Evolutionary conservation across 2,797 vertebrate genomes (phyloP), one percentile per base, ranked within the genome.

Genomic region (Sarcoramphus papa): DNA sequence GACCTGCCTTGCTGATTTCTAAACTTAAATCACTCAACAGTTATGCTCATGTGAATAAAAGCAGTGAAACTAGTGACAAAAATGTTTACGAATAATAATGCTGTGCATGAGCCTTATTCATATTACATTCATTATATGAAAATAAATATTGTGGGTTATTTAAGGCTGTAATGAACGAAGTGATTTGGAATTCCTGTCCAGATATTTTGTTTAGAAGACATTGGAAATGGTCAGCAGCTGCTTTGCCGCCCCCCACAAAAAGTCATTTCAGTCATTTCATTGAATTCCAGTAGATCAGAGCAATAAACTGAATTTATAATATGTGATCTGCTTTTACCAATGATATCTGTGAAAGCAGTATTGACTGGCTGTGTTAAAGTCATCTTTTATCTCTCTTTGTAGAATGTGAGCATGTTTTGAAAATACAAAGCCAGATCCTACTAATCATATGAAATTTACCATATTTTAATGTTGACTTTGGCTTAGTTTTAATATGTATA

Each of bases 251-350:
- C 43, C 47, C 51, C 73, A n/a, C 56, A 64, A 87, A 88, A 96
- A 90, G 73, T 86, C 1, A 70, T 88, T 92, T 83, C 54, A 69
- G 65, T 74, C 47, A 83, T 94, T 91, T 82, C 69, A 88, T 78
- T 93, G 85, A 85, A 94, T 96, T 96, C 74, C 67, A 73, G 80
- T 92, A 88, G 85, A 96, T 87, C 93, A 96, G 69, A 94, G 77
- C 77, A 95, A 93, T 95, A 95, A 94, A 93, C 83, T 87, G 92
- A 89, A 95, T 96, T 96, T 94, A 88, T 81, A 96, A 96, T 95
- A 86, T 93, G 92, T 93, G 94, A 95, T 94, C 85, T 91, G 84
- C 95, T 97, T 94, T 90, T 88, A 72, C 87, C 95, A 97, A 62
- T 95, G 79, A 60, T 95, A 48, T 84, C 86, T 95, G 72, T 85